These are phyloP conservation scores for Microhierax caerulescens DNA, from an alignment of 2,797 vertebrate species.

Conservation along the genomic window DNA sequence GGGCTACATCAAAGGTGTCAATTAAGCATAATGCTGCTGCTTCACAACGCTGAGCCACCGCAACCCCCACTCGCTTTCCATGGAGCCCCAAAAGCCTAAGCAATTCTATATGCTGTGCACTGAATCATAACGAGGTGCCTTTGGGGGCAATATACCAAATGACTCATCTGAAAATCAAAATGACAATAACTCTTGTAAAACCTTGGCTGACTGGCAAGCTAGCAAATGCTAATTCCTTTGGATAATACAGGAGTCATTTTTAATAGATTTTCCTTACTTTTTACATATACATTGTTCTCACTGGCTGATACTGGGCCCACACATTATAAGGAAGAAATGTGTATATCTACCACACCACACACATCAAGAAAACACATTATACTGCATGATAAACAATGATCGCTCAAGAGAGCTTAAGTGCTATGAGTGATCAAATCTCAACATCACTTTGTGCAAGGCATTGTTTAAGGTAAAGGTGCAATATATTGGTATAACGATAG, in stretches of 20 bases:
- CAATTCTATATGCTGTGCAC: conserved; percentile 64
- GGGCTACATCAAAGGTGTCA: conserved; percentile 84
- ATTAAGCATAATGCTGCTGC: conserved; percentile 75
- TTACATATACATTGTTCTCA: conserved; percentile 6
- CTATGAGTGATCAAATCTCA: neutral
- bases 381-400: neutral
- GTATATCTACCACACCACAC: neutral
- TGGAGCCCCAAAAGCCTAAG: conserved; percentile 71
- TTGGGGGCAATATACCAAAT: conserved; percentile 72
- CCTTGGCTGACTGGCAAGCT: conserved; percentile 57
- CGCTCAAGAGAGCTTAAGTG: neutral
- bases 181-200: conserved; percentile 74
- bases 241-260: conserved; percentile 24
- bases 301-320: neutral
- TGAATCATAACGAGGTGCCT: conserved; percentile 80
- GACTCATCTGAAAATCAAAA: conserved; percentile 76
- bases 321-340: neutral
- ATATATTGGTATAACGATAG: neutral
- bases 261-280: conserved; percentile 18
- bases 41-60: conserved; percentile 64
- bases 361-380: neutral
- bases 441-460: neutral
- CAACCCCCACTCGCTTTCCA: conserved; percentile 68
- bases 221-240: conserved; percentile 51
- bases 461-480: neutral